Percentiles rank a stretch among this genome's conserved stretches.
phyloP scores from a whole-genome alignment of 2,797 vertebrate genomes.

The Rhinella marina region DNA sequence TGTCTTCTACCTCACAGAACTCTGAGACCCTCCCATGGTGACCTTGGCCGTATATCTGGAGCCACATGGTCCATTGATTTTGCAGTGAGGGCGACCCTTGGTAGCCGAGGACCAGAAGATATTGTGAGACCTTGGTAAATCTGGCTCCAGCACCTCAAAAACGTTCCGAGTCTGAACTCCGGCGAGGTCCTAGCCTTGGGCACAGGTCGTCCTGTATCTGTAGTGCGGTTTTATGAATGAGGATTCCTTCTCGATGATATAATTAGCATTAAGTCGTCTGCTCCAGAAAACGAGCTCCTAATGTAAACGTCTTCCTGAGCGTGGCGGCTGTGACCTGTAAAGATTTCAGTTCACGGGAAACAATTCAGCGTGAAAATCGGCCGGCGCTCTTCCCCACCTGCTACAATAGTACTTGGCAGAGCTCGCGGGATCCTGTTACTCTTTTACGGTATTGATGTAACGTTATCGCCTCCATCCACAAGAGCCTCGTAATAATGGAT shows the following conservation, averaged over 20 bases:
- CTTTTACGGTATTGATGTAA: neutral
- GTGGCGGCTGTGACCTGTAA: neutral
- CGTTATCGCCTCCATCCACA: neutral
- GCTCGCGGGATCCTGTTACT: neutral
- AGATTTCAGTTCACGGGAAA: neutral
- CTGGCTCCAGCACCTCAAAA: no score
- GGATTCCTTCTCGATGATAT: neutral
- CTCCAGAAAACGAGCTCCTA: neutral
- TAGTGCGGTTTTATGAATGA: neutral
- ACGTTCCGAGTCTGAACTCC: no score
- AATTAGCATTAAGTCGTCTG: neutral
- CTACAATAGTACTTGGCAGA: neutral
- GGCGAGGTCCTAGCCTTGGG: no score
- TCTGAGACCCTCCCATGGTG: no score
- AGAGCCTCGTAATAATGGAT: neutral
- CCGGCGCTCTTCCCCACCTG: neutral
- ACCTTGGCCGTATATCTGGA: no score
- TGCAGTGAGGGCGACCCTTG: no score
- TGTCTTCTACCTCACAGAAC: no score
- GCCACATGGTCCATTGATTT: no score
- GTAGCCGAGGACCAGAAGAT: no score
- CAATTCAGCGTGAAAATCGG: neutral
- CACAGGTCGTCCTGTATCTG: no score
- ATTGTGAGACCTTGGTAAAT: no score
- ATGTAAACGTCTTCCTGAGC: neutral